Evolutionary conservation across 2,113 vertebrate genomes (phyloP).

Genomic region (Oncorhynchus nerka): DNA sequence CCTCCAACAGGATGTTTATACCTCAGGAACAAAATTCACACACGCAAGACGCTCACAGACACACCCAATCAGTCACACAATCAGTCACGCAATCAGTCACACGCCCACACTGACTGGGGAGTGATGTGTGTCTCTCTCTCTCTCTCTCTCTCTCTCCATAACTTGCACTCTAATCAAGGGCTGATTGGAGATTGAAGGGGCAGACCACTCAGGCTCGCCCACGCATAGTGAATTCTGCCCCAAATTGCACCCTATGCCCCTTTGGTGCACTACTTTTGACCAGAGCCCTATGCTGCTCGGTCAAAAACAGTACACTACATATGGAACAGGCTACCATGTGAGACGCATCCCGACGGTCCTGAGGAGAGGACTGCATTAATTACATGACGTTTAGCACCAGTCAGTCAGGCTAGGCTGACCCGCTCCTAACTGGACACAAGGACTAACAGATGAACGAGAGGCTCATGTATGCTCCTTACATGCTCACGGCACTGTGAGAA

Average conservation of each 20-base stretch:
- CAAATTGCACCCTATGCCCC: too few relatives aligned
- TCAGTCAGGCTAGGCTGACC: too few relatives aligned
- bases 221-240: background rate
- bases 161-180: background rate
- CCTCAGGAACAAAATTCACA: background rate
- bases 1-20: background rate
- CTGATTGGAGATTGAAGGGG: background rate
- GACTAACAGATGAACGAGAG: background rate
- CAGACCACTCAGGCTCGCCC: background rate
- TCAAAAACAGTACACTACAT: too few relatives aligned
- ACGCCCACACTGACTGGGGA: background rate
- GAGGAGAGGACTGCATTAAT: background rate
- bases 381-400: background rate
- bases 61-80: constrained; percentile 1
- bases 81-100: background rate
- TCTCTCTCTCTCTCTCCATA: background rate
- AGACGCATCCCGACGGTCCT: too few relatives aligned
- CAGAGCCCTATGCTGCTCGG: too few relatives aligned
- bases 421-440: background rate
- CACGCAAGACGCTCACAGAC: background rate
- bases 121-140: background rate
- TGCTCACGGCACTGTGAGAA: background rate
- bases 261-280: too few relatives aligned
- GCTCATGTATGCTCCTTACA: background rate
- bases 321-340: too few relatives aligned